Base-by-base conservation (phyloP, 2,888 invertebrate species). In the Chalcis sispes region DNA sequence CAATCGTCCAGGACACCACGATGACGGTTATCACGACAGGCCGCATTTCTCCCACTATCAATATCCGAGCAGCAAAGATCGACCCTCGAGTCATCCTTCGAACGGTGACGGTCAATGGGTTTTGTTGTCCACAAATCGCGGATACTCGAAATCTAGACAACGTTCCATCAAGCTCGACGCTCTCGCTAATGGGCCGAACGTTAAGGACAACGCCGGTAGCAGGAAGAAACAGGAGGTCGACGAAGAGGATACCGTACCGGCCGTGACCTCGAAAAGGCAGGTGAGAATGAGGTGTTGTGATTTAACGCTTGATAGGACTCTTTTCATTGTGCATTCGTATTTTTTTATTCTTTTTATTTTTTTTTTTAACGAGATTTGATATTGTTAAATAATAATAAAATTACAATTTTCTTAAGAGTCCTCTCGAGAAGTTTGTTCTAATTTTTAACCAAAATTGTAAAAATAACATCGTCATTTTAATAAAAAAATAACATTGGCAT, bases 31-130 rank as follows among this genome's bases (percentile, higher is more conserved):
- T 42, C 66, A 81, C 75, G 85, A 83, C 7, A 77, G 85, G 15
- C 87, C 88, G 3, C 80, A 83, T 8, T 90, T 91, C 62, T 91
- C 91, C 48, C 90, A 91, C 23, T 91, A 91, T 79, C 84, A 87
- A 20, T 88, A 88, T 76, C 80, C 50, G 65, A 80, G 42, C 7
- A 72, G 23, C 40, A 77, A 73, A 36, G 84, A 82, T 65, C 91
- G 92, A 83, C 91, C 92, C 0, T 87, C 89, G 2, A 90, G 91
- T 1, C 91, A 93, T 85, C 94, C 94, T 0, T 90, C 91, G 0
- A 90, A 90, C 77, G 93, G 93, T 0, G 93, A 94, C 76, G 95
- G 95, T 0, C 93, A 94, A 81, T 95, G 95, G 95, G 92, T 95
- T 1, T 89, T 95, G 1, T 87, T 95, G 7, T 94, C 94, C 0